Percentiles rank a stretch among this genome's conserved stretches.
Conservation (phyloP, 1,140 invertebrate genomes). For the Dysdera silvatica region DNA sequence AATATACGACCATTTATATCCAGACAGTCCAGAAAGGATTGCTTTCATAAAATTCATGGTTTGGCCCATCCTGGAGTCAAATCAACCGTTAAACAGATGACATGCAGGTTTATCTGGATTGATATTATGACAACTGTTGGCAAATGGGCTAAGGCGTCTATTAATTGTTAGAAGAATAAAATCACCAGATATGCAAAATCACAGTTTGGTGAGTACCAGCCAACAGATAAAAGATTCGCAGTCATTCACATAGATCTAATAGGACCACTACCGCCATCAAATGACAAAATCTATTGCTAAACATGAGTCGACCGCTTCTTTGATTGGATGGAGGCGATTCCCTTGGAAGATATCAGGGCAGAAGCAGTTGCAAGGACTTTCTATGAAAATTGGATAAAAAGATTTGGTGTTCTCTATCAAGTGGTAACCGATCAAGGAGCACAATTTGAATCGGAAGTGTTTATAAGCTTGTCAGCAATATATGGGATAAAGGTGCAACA, state of each 20-base stretch:
- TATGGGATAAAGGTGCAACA: not conserved
- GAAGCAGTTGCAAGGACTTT: not conserved
- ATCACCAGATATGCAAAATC: constrained; percentile 15
- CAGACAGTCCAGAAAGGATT: not conserved
- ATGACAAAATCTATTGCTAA: constrained; percentile 37
- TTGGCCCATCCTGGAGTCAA: not conserved
- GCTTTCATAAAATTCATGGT: not conserved
- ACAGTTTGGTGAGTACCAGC: constrained; percentile 3
- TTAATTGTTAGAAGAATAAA: constrained; percentile 18
- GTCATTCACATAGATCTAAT: constrained; percentile 50
- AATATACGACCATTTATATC: not conserved
- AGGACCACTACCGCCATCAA: constrained; percentile 42
- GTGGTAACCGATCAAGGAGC: not conserved
- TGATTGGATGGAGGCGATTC: not conserved
- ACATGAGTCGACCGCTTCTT: not conserved
- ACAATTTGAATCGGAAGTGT: not conserved
- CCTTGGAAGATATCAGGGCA: not conserved
- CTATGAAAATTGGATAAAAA: not conserved
- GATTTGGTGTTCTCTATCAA: not conserved
- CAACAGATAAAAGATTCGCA: constrained; percentile 34
- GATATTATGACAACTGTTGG: not conserved
- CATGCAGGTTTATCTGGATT: constrained; percentile 17
- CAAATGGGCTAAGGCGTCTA: not conserved
- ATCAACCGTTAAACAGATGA: constrained; percentile 5
- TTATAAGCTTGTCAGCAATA: not conserved